Evolutionary conservation across 2,797 vertebrate genomes (phyloP).

Genomic region (Peromyscus nudipes): DNA sequence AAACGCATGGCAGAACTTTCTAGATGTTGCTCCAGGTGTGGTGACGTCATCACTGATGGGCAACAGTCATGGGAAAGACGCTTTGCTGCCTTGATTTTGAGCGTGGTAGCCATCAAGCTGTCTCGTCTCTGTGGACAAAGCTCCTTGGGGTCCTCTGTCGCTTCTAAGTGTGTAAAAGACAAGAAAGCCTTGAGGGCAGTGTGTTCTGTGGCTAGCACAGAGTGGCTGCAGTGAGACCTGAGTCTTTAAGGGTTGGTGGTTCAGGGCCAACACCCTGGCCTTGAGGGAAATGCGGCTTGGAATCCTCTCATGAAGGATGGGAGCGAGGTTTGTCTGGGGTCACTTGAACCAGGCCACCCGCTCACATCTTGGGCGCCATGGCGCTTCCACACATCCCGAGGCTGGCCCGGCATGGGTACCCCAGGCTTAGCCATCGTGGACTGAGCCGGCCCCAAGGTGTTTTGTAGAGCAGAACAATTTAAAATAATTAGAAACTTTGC

Average conservation of each 20-base stretch:
- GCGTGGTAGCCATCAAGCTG: background rate
- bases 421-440: background rate
- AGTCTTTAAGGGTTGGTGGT: background rate
- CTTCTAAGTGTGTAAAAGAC: slow-evolving; percentile 10
- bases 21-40: background rate
- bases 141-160: background rate
- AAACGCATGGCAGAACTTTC: background rate
- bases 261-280: background rate
- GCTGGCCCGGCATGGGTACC: background rate
- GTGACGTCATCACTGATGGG: background rate
- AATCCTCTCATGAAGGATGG: background rate
- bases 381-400: background rate
- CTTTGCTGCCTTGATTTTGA: background rate
- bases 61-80: no score
- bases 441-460: slow-evolving; percentile 84
- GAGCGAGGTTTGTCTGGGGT: background rate
- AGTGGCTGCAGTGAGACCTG: background rate
- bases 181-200: background rate
- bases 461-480: slow-evolving; percentile 88
- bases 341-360: background rate
- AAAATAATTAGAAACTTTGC: slow-evolving; percentile 90
- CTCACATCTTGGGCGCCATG: background rate
- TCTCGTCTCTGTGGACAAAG: background rate
- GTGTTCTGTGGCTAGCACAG: background rate
- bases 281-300: background rate